Evolutionary conservation across 1,140 invertebrate species (phyloP), one percentile per base, ranked within the genome.

Genomic region (Leptinotarsa lineolata): DNA sequence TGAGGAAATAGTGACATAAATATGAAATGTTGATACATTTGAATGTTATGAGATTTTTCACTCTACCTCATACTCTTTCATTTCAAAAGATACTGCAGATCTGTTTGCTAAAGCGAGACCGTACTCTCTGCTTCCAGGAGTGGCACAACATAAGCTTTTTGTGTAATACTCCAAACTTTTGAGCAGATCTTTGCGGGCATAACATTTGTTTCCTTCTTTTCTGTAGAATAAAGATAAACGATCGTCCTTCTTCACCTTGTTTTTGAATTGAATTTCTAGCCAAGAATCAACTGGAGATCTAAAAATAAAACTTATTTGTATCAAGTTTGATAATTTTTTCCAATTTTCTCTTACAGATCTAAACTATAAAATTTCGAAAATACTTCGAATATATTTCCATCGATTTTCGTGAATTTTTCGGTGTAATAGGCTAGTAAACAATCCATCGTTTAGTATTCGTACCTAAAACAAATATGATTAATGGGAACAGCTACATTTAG

Each of bases 111-210:
- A 73, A 64, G 80, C 81, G 44, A 80, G 65, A 20, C 74, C 73
- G 72, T 79, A 82, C 46, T 79, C 75, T 71, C 76, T 71, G 45
- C 75, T 72, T 61, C 77, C 67, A 64, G 74, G 74, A 72, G 72
- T 77, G n/a, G 81, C 81, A 78, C 58, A 78, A 69, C 79, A 80
- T 63, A 83, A 76, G 72, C 79, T 81, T 72, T 78, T 79, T 3
- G 79, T 81, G 59, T 81, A 83, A 75, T 73, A 76, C 63, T 78
- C 73, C 30, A 83, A 75, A 72, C 77, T 79, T 69, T 82, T 78
- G 4, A 75, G 30, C 45, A 77, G 72, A 60, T 81, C 72, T 24
- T 81, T 80, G 54, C 74, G 70, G 12, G 73, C 74, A 76, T 79
- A 82, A 68, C 64, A 81, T 66, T 75, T 73, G 73, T 82, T 82